phyloP scores from a whole-genome alignment of 2,797 vertebrate species.

The Danio aesculapii region DNA sequence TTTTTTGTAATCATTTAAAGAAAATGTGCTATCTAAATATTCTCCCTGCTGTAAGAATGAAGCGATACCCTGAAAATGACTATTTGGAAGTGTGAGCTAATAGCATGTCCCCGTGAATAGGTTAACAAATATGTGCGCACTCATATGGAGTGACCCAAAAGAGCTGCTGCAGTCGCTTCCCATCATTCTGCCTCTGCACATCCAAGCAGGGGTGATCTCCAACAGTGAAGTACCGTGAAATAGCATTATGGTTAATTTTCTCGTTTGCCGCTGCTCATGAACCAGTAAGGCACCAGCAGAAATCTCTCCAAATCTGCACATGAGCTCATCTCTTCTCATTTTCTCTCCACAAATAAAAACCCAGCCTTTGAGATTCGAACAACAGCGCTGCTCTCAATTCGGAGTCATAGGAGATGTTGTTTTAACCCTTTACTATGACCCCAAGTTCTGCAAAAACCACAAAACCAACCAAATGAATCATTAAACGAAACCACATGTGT shows the following conservation, averaged over 20 bases:
- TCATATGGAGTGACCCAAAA: conserved; percentile 56
- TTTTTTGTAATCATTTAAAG: background rate
- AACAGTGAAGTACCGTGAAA: conserved; percentile 59
- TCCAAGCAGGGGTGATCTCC: conserved; percentile 58
- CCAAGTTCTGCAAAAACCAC: conserved; percentile 4
- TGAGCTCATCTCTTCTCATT: conserved; percentile 12
- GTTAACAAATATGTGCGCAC: conserved; percentile 57
- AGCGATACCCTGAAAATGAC: background rate
- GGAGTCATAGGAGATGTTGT: conserved; percentile 32
- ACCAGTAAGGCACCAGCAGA: conserved; percentile 53
- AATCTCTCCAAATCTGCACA: conserved; percentile 49
- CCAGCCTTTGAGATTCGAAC: conserved; percentile 11
- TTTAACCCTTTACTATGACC: conserved; percentile 41
- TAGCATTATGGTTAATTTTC: conserved; percentile 64
- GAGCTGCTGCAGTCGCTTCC: conserved; percentile 41
- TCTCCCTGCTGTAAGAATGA: background rate
- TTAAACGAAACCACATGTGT: conserved; percentile 37
- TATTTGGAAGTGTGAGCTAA: conserved; percentile 28
- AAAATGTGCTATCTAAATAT: background rate
- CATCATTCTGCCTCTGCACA: conserved; percentile 46
- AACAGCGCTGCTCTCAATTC: background rate
- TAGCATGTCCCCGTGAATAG: conserved; percentile 52
- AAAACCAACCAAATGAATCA: conserved; percentile 41
- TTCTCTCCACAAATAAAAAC: conserved; percentile 21
- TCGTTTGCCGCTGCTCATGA: conserved; percentile 56